phyloP scores from a whole-genome alignment of 2,113 vertebrate genomes.

The Microcebus jonahi region DNA sequence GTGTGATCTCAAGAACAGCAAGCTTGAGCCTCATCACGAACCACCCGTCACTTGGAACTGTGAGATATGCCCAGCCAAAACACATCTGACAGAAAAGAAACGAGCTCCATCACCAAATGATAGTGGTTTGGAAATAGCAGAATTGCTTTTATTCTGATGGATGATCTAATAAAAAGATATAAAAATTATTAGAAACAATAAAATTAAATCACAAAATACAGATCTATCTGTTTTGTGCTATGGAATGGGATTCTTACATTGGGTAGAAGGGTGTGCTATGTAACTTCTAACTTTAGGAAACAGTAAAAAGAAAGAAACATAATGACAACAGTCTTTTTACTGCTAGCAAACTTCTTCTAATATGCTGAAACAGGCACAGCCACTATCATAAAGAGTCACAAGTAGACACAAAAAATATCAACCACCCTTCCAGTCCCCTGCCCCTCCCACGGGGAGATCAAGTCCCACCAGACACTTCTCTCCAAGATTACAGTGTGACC shows the following conservation, averaged over 20 bases:
- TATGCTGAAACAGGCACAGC: background rate
- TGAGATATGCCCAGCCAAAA: background rate
- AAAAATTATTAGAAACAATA: slow-evolving; percentile 52
- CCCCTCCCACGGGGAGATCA: background rate
- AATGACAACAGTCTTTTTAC: background rate
- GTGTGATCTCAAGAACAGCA: background rate
- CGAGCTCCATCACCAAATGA: background rate
- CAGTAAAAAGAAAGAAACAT: background rate
- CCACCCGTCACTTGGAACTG: background rate
- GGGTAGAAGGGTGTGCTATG: background rate
- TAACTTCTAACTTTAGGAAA: slow-evolving; percentile 39
- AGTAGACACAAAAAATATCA: background rate
- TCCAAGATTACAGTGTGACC: background rate
- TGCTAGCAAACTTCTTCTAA: background rate
- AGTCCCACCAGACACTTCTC: background rate
- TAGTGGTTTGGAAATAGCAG: background rate
- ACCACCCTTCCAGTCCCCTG: too few species aligned
- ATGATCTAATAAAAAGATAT: slow-evolving; percentile 50
- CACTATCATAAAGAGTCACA: background rate
- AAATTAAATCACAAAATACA: slow-evolving; percentile 19
- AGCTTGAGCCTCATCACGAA: background rate
- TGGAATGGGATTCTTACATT: background rate
- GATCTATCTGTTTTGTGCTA: background rate
- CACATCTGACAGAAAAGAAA: slow-evolving; percentile 21
- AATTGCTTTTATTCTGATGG: slow-evolving; percentile 38